Conservation (phyloP, 2,113 vertebrate genomes). For the Columba janthina region DNA sequence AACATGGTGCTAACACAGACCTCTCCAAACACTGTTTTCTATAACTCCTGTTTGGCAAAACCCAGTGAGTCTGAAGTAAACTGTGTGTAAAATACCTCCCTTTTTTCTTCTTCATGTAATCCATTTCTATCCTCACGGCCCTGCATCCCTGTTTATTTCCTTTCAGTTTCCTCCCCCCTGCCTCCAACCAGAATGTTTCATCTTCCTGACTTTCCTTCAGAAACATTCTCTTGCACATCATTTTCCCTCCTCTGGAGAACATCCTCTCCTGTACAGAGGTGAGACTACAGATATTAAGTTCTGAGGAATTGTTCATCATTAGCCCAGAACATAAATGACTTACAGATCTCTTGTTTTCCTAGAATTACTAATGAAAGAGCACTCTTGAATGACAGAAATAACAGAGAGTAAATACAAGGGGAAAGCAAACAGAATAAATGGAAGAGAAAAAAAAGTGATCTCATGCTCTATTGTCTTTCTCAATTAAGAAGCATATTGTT, state of each 20-base stretch:
- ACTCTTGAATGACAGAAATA: not conserved
- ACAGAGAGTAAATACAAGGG: not conserved
- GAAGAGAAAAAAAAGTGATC: not conserved
- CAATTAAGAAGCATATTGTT: not conserved
- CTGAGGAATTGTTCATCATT: not conserved
- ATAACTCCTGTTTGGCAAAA: not conserved
- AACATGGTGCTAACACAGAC: not conserved
- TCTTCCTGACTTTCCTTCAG: not conserved
- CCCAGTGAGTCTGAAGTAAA: not conserved
- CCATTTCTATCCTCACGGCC: not conserved
- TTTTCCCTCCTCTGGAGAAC: not conserved
- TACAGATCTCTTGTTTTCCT: not conserved
- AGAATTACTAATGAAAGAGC: not conserved
- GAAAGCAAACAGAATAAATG: not conserved
- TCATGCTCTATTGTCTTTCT: not conserved
- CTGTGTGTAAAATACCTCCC: not conserved
- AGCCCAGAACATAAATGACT: not conserved
- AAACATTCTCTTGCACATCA: not conserved
- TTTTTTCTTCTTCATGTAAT: not conserved
- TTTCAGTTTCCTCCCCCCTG: not conserved
- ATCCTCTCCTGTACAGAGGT: rapidly evolving
- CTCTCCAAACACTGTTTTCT: not conserved
- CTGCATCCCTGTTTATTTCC: not conserved
- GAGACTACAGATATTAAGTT: not conserved
- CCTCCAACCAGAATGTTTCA: not conserved